Base-by-base conservation (phyloP, 2,113 vertebrate species). In the Indicator maculatus region DNA sequence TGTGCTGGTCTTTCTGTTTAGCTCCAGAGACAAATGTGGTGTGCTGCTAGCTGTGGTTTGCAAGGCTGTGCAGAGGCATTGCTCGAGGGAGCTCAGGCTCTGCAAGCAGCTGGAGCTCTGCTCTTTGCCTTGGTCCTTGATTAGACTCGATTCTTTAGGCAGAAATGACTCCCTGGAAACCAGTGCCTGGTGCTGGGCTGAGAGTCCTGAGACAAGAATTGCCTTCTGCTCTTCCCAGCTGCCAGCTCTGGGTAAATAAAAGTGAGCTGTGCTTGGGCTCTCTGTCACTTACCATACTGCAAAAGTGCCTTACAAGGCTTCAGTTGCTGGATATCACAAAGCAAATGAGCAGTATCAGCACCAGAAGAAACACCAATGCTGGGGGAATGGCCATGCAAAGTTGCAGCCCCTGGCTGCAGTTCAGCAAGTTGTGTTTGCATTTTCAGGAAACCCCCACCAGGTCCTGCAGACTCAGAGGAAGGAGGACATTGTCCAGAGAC, bases 121-220 rank as follows among this genome's bases (percentile, higher is more conserved):
- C 59, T 79, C 55, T 59, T 76, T 75, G 81, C 89, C 81, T 89
- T 15, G 5, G 44, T 89, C 77, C 83, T 79, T 69, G 70, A 69
- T 79, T 84, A 70, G 73, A 16, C 33, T 71, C 2, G 2, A 44
- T 90, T 90, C 67, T 78, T 88, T 8, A 77, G 77, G 65, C 76
- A 94, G 91, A 83, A 88, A 56, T 19, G 41, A 56, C 38, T 90
- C 65, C 59, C 74, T 55, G 55, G 63, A 70, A 95, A 87, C 15
- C 88, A 69, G 56, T 1, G 24, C 4, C 20, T 78, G 63, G 59
- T 81, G 79, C 76, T 41, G 56, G 65, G 38, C 38, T 86, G 55
- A 90, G 65, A 79, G 47, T 70, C 44, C 61, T 16, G 13, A 78
- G 61, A 81, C 23, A 60, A 30, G n/a, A 60, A 79, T n/a, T 89